Conservation (phyloP, 35 echinoderm and acorn worm genomes). For the Ptychodera flava region DNA sequence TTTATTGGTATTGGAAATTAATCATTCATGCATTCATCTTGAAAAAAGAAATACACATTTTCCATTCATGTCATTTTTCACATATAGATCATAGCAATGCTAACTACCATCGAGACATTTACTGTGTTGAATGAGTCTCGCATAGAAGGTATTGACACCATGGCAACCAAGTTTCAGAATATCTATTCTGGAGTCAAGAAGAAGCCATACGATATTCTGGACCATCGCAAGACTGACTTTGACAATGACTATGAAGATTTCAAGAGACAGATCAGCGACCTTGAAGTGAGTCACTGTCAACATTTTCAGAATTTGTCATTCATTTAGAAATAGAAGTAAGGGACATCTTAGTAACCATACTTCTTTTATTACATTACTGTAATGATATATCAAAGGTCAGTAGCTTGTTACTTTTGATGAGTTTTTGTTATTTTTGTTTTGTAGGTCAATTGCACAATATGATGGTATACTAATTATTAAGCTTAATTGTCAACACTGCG, state of each 20-base stretch:
- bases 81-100: conserved; percentile 84
- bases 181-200: conserved; percentile 88
- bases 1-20: not conserved
- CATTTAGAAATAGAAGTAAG: too few relatives aligned
- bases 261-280: conserved; percentile 74
- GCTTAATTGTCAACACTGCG: too few relatives aligned
- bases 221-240: conserved; percentile 90
- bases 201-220: conserved; percentile 92
- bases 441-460: too few relatives aligned
- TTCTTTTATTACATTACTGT: too few relatives aligned
- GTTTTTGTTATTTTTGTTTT: too few relatives aligned
- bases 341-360: too few relatives aligned
- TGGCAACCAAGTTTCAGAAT: conserved; percentile 78
- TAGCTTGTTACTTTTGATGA: too few relatives aligned
- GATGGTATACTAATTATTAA: too few relatives aligned
- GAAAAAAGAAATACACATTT: too few relatives aligned
- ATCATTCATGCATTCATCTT: not conserved
- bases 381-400: too few relatives aligned
- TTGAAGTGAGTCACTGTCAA: conserved; percentile 45
- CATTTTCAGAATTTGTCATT: not conserved
- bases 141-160: conserved; percentile 92
- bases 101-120: conserved; percentile 78
- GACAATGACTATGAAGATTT: conserved; percentile 98
- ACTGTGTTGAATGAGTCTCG: conserved; percentile 60
- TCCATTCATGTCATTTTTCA: conserved; percentile 1